phyloP scores from a whole-genome alignment of 2,797 vertebrate species.

The Rhadinocentrus ornatus region DNA sequence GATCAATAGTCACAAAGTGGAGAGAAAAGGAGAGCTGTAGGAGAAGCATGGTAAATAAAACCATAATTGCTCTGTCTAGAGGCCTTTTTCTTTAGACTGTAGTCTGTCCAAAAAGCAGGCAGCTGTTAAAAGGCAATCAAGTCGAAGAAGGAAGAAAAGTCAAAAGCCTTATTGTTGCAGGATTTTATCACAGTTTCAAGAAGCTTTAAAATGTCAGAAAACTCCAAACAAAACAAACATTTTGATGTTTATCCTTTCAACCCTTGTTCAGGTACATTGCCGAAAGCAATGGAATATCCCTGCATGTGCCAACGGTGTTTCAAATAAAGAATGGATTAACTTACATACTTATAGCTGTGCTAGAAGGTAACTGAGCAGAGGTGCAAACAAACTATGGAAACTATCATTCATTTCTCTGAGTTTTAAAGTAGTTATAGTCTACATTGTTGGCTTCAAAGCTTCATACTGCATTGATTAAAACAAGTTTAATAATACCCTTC shows the following conservation, averaged over 20 bases:
- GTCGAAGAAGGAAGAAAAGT: slow-evolving; percentile 62
- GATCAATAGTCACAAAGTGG: slow-evolving; percentile 64
- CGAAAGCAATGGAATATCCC: slow-evolving; percentile 69
- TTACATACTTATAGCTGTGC: slow-evolving; percentile 56
- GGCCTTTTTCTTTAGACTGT: slow-evolving; percentile 73
- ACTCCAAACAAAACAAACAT: slow-evolving; percentile 79
- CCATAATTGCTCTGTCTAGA: slow-evolving; percentile 82
- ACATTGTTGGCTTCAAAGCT: slow-evolving; percentile 22
- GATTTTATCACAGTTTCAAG: slow-evolving; percentile 71
- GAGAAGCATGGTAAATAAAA: slow-evolving; percentile 76
- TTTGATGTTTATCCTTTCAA: slow-evolving; percentile 74
- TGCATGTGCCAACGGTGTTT: slow-evolving; percentile 69
- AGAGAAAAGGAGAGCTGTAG: slow-evolving; percentile 49
- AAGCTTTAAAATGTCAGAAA: slow-evolving; percentile 69
- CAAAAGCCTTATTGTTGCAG: slow-evolving; percentile 81
- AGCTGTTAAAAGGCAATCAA: slow-evolving; percentile 79
- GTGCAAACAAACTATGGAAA: slow-evolving; percentile 46
- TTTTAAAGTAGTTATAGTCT: slow-evolving; percentile 21
- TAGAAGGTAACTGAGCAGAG: slow-evolving; percentile 43
- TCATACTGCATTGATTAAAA: slow-evolving; percentile 6
- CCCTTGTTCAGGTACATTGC: slow-evolving; percentile 71
- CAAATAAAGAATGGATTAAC: slow-evolving; percentile 55
- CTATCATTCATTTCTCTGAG: slow-evolving; percentile 33
- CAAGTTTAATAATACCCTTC: slow-evolving; percentile 11
- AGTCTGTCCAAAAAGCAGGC: slow-evolving; percentile 73